phyloP scores from a whole-genome alignment of 64 coral and sea anemone genomes.

The Montipora foliosa region DNA sequence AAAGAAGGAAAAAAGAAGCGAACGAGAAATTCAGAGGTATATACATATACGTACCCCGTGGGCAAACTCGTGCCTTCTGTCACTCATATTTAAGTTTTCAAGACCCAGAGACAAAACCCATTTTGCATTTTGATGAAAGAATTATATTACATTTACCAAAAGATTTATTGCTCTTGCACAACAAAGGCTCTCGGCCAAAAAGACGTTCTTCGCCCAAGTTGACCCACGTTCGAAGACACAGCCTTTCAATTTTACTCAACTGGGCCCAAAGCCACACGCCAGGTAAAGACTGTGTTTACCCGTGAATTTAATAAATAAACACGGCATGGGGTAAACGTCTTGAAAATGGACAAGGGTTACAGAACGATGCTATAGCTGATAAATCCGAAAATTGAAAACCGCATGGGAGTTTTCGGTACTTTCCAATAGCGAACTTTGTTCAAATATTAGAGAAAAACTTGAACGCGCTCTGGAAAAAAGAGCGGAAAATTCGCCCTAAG shows the following conservation, averaged over 20 bases:
- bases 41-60: neutral
- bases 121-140: constrained; percentile 49
- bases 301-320: constrained; percentile 63
- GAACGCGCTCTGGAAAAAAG: neutral
- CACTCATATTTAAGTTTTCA: neutral
- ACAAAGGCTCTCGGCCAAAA: neutral
- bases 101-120: constrained; percentile 6
- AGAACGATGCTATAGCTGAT: neutral
- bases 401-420: neutral
- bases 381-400: neutral
- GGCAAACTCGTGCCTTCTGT: neutral
- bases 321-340: constrained; percentile 32
- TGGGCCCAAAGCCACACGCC: neutral
- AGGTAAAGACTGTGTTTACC: constrained; percentile 29
- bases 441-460: neutral
- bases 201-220: neutral
- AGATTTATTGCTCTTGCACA: neutral
- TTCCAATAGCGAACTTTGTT: no score
- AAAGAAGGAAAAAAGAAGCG: neutral
- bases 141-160: neutral
- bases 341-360: neutral
- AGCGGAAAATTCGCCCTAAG: neutral
- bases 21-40: neutral
- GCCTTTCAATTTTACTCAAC: neutral
- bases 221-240: no score